phyloP scores from a whole-genome alignment of 2,113 vertebrate genomes.

The Ageneiosus marmoratus region DNA sequence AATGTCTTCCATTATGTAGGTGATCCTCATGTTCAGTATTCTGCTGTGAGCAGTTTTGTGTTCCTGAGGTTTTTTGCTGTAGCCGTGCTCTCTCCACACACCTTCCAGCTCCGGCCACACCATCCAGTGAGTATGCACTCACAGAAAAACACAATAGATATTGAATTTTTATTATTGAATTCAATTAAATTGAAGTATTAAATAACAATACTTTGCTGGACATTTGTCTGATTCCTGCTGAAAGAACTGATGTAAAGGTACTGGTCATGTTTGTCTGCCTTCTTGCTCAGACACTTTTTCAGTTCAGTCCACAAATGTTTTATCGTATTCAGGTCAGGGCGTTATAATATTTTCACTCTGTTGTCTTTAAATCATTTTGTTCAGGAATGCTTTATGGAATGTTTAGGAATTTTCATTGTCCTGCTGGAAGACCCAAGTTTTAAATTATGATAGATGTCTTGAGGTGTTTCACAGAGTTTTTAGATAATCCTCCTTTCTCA shows the following conservation, averaged over 20 bases:
- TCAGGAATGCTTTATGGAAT: too few relatives aligned
- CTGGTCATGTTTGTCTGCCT: too few relatives aligned
- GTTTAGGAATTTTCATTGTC: too few relatives aligned
- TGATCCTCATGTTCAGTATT: slow-evolving; percentile 96
- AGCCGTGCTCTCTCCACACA: slow-evolving; percentile 93
- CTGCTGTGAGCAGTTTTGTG: slow-evolving; percentile 98
- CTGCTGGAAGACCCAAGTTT: too few relatives aligned
- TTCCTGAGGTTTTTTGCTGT: slow-evolving; percentile 98
- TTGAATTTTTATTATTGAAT: neutral
- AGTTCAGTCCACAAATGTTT: neutral
- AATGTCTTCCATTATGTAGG: slow-evolving; percentile 70
- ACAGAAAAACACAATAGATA: neutral
- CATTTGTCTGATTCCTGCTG: too few relatives aligned
- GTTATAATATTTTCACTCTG: too few relatives aligned
- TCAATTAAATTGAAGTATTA: too few relatives aligned
- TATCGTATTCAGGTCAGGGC: too few relatives aligned
- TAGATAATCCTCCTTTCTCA: neutral
- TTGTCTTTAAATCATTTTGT: too few relatives aligned
- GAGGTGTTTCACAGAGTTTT: too few relatives aligned
- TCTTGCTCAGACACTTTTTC: neutral
- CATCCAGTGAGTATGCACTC: slow-evolving; percentile 83
- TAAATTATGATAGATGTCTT: too few relatives aligned
- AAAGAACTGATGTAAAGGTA: too few relatives aligned
- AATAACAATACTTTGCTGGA: neutral
- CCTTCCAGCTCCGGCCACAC: slow-evolving; percentile 94